Conservation (phyloP, 2,113 vertebrate genomes). For the Brachionichthys hirsutus region DNA sequence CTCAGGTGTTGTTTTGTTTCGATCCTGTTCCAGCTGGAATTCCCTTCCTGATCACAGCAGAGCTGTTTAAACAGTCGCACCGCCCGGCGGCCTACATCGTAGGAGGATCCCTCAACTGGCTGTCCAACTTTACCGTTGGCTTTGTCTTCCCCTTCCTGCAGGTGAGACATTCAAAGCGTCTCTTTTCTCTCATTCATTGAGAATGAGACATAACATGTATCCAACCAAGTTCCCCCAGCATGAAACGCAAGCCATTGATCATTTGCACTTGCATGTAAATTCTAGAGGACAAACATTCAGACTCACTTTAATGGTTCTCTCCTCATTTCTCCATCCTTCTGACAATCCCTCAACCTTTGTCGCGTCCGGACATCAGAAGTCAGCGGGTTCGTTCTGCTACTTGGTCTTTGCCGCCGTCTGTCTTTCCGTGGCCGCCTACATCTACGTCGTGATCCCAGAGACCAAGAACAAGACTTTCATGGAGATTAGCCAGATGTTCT, state of each 20-base stretch:
- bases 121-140: slow-evolving; percentile 91
- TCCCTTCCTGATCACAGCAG: slow-evolving; percentile 88
- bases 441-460: slow-evolving; percentile 84
- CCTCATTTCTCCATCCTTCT: background rate
- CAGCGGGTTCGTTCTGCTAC: slow-evolving; percentile 86
- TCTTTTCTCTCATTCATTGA: background rate
- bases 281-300: background rate
- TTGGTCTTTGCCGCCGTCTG: slow-evolving; percentile 84
- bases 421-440: slow-evolving; percentile 79
- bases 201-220: no score
- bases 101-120: slow-evolving; percentile 88
- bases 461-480: slow-evolving; percentile 91
- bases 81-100: slow-evolving; percentile 86
- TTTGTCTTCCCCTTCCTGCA: slow-evolving; percentile 91
- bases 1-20: background rate
- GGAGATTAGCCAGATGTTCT: slow-evolving; percentile 88
- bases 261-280: background rate
- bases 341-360: background rate
- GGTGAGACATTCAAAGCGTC: slow-evolving; percentile 65
- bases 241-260: background rate
- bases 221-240: no score
- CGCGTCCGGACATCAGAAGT: slow-evolving; percentile 72
- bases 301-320: background rate
- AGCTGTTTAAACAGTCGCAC: slow-evolving; percentile 89
- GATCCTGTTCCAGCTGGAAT: slow-evolving; percentile 75